Evolutionary conservation across 1,140 invertebrate species (phyloP).

Genomic region (Saccostrea cuccullata): DNA sequence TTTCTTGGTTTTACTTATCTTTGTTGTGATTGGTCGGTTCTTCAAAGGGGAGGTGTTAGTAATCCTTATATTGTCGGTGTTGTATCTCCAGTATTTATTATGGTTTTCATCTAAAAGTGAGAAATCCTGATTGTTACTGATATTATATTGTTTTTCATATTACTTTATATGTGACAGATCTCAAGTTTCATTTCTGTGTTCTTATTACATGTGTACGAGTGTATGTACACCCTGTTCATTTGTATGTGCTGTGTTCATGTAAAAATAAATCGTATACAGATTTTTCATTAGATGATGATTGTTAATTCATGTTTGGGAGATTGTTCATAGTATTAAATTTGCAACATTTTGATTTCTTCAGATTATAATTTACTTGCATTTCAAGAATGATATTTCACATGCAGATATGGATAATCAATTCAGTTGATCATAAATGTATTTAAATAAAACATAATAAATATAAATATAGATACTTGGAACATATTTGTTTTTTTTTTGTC

Average conservation of each 20-base stretch:
- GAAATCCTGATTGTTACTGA: neutral
- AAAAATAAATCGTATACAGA: no score
- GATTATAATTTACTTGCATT: no score
- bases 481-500: no score
- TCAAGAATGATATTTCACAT: no score
- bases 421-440: no score
- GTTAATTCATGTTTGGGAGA: no score
- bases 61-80: slow-evolving; percentile 27
- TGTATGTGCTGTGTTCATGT: neutral
- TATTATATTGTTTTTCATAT: neutral
- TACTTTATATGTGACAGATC: neutral
- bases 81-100: slow-evolving; percentile 26
- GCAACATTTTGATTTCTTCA: no score
- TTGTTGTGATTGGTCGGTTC: slow-evolving; percentile 35
- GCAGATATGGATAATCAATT: no score
- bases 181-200: neutral
- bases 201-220: neutral
- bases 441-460: no score
- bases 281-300: no score
- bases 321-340: no score
- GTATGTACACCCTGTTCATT: neutral
- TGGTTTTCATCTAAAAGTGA: slow-evolving; percentile 43
- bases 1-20: slow-evolving; percentile 27
- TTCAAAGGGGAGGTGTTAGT: slow-evolving; percentile 43
- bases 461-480: no score